These are phyloP conservation scores for Labeo rohita DNA, from an alignment of 2,113 vertebrate species.

Conservation along the genomic window DNA sequence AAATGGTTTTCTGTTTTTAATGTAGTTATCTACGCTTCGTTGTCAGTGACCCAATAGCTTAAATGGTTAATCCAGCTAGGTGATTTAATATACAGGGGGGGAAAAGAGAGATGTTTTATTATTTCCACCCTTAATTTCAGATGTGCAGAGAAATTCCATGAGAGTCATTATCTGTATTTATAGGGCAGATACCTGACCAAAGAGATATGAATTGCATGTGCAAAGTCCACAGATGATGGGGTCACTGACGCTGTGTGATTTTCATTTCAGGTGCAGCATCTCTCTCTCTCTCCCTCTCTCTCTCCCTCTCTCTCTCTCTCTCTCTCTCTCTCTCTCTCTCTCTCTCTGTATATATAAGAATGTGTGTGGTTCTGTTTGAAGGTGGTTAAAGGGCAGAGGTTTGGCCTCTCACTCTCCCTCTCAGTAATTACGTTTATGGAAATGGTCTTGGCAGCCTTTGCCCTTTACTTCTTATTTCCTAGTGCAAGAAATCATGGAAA, in stretches of 20 bases:
- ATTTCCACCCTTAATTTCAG: neutral
- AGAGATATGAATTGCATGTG: slow-evolving; percentile 59
- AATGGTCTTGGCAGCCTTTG: slow-evolving; percentile 64
- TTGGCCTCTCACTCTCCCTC: slow-evolving; percentile 5
- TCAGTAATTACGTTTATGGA: slow-evolving; percentile 55
- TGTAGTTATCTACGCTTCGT: neutral
- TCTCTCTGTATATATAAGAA: neutral
- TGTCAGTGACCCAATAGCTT: neutral
- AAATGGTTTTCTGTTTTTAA: neutral
- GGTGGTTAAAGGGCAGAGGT: slow-evolving; percentile 46
- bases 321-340: neutral
- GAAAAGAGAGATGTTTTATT: neutral
- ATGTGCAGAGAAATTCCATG: slow-evolving; percentile 25
- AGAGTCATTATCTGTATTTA: slow-evolving; percentile 62
- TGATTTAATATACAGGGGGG: neutral
- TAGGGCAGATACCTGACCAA: slow-evolving; percentile 53
- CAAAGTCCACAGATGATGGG: slow-evolving; percentile 55
- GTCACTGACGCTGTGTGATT: slow-evolving; percentile 49
- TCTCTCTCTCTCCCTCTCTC: slow-evolving; percentile 12
- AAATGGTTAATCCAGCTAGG: neutral
- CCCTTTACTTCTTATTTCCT: slow-evolving; percentile 56
- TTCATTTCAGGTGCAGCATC: slow-evolving; percentile 53
- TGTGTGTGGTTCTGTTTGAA: slow-evolving; percentile 37
- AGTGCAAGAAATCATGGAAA: slow-evolving; percentile 55
- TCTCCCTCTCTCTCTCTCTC: slow-evolving; percentile 47